These are phyloP conservation scores for Thecocarcelia acutangulata DNA, from an alignment of 2,888 invertebrate species.

Conservation along the genomic window DNA sequence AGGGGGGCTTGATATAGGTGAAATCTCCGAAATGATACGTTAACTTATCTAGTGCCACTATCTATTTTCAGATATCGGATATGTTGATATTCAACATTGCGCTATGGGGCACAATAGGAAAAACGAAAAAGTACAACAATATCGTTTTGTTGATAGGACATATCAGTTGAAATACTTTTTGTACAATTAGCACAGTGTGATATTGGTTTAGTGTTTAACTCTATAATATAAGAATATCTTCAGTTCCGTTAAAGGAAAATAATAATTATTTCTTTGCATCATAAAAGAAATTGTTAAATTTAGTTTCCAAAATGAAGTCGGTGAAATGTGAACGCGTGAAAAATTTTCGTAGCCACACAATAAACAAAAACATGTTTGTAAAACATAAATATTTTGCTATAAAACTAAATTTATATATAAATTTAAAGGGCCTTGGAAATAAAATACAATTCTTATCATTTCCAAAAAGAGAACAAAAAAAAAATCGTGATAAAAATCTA, in stretches of 20 bases:
- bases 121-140: slow-evolving; percentile 73
- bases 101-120: slow-evolving; percentile 76
- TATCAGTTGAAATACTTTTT: slow-evolving; percentile 73
- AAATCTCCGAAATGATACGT: slow-evolving; percentile 82
- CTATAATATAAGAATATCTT: slow-evolving; percentile 31
- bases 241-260: slow-evolving; percentile 43
- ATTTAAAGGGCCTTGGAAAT: too few species aligned
- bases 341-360: background rate
- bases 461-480: slow-evolving; percentile 8
- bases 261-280: slow-evolving; percentile 71
- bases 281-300: slow-evolving; percentile 69
- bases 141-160: slow-evolving; percentile 77
- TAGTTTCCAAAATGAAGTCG: slow-evolving; percentile 69
- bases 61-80: slow-evolving; percentile 82
- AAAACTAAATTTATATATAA: too few species aligned
- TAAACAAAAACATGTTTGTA: too few species aligned
- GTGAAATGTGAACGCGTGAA: slow-evolving; percentile 47
- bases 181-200: slow-evolving; percentile 57
- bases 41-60: slow-evolving; percentile 82
- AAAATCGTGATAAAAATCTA: slow-evolving; percentile 18
- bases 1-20: slow-evolving; percentile 69
- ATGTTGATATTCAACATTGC: slow-evolving; percentile 72
- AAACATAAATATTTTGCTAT: too few species aligned
- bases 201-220: slow-evolving; percentile 54
- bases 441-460: background rate